These are phyloP conservation scores for Pipistrellus kuhlii DNA, from an alignment of 2,797 vertebrate genomes.

Conservation along the genomic window DNA sequence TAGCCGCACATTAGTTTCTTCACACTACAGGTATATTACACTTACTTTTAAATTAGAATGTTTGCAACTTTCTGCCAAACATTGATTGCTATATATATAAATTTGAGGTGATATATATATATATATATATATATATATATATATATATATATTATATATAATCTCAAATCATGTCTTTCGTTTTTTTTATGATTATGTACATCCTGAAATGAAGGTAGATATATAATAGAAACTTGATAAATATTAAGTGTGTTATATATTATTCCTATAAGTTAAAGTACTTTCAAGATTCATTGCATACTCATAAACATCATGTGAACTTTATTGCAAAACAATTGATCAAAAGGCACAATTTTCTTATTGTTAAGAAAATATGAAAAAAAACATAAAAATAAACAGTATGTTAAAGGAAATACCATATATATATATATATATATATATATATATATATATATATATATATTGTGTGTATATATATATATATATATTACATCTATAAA, in stretches of 20 bases:
- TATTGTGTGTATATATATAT: not conserved
- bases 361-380: not conserved
- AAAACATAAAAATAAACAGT: not conserved
- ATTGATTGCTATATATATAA: not conserved
- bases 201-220: not conserved
- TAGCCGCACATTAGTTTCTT: not conserved
- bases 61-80: not conserved
- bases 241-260: not conserved
- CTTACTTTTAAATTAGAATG: not conserved
- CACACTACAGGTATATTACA: not conserved
- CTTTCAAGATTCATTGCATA: not conserved
- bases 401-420: not conserved
- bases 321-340: not conserved
- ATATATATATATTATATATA: not conserved
- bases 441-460: not conserved
- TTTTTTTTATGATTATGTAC: slow-evolving; percentile 37
- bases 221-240: not conserved
- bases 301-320: not conserved
- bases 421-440: too few relatives aligned
- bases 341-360: not conserved
- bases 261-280: not conserved
- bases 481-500: not conserved
- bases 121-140: not conserved
- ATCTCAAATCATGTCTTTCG: not conserved
- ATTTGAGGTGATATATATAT: not conserved